Conservation (phyloP, 2,797 vertebrate species). For the Dendrocincla fuliginosa region DNA sequence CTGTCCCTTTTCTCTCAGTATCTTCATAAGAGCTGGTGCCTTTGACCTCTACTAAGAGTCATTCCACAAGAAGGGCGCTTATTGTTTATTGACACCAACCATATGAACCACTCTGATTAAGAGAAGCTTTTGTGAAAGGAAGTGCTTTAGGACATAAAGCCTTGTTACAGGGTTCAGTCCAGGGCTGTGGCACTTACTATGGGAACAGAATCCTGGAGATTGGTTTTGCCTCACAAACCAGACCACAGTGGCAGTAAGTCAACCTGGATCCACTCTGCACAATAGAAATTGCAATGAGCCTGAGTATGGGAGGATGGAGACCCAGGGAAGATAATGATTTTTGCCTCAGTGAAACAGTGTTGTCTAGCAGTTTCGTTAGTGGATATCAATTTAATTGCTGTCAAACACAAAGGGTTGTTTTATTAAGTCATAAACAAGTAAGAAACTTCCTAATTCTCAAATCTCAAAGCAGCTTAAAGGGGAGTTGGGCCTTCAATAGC, state of each 20-base stretch:
- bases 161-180: not conserved
- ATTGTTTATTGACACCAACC: not conserved
- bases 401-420: constrained; percentile 1
- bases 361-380: not conserved
- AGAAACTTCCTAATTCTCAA: not conserved
- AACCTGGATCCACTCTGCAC: not conserved
- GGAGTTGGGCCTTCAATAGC: not conserved
- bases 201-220: not conserved
- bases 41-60: not conserved
- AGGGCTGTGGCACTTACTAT: not conserved
- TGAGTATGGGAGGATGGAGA: not conserved
- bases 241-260: not conserved
- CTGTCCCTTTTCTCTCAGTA: not conserved
- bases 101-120: rapidly evolving
- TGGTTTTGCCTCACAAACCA: not conserved
- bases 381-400: not conserved
- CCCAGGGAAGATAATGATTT: not conserved
- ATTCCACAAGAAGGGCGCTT: not conserved
- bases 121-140: not conserved
- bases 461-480: not conserved
- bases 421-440: constrained; percentile 10
- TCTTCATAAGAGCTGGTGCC: not conserved
- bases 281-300: not conserved
- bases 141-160: not conserved
- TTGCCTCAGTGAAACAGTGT: not conserved